A percentile compares a stretch with the other conserved stretches of the same genome.
Conservation (phyloP, 2,113 vertebrate species). For the Sinocyclocheilus anshuiensis region DNA sequence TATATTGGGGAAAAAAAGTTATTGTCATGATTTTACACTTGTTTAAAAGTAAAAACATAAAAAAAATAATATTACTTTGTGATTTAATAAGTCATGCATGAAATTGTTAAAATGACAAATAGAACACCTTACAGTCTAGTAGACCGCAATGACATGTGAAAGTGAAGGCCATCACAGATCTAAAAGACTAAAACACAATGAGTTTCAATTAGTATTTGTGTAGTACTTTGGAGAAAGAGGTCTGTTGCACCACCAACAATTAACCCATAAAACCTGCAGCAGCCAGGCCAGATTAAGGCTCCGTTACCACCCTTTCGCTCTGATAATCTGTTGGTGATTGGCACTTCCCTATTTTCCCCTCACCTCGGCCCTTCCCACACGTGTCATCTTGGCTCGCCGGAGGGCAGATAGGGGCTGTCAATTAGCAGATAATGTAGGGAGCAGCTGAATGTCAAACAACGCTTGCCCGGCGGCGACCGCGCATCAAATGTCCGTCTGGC, state of each 20-base stretch:
- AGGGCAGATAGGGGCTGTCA: constrained; percentile 77
- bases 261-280: constrained; percentile 39
- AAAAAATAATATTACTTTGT: no score
- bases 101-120: background rate
- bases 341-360: constrained; percentile 81
- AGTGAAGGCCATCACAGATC: background rate
- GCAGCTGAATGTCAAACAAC: constrained; percentile 72
- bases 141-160: background rate
- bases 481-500: constrained; percentile 70
- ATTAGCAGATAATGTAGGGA: constrained; percentile 78
- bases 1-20: no score
- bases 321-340: constrained; percentile 77
- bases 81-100: no score
- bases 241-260: background rate
- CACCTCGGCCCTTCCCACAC: constrained; percentile 71
- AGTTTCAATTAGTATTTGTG: background rate
- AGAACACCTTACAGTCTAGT: background rate
- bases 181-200: background rate
- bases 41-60: no score
- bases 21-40: no score
- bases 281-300: constrained; percentile 73
- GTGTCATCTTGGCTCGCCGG: constrained; percentile 73
- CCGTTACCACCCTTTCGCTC: constrained; percentile 67
- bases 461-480: constrained; percentile 66
- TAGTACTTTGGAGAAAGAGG: background rate